Conservation (phyloP, 2,113 vertebrate species). For the Anguilla japonica region DNA sequence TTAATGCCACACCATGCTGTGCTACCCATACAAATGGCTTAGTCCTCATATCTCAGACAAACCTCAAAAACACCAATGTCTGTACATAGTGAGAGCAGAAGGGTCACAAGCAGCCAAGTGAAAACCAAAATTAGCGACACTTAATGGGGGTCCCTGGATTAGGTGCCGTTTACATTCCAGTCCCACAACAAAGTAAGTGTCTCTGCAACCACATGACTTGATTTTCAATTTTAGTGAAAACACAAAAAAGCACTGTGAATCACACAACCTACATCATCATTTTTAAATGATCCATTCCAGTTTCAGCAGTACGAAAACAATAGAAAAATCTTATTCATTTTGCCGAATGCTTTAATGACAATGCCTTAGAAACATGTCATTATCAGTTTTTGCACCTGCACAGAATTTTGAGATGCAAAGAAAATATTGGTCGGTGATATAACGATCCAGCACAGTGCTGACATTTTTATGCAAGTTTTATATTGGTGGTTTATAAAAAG, state of each 20-base stretch:
- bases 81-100: conserved; percentile 7
- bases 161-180: not conserved
- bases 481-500: conserved; percentile 3
- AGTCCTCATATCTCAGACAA: conserved; percentile 8
- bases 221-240: not conserved
- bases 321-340: not conserved
- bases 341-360: not conserved
- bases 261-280: not conserved
- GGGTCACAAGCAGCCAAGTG: conserved; percentile 11
- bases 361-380: conserved; percentile 1
- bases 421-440: not conserved
- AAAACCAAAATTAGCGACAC: not conserved
- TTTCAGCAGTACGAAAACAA: not conserved
- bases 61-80: not conserved
- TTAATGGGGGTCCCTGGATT: not conserved
- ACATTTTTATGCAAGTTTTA: not conserved
- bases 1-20: conserved; percentile 20
- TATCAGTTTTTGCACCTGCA: not conserved
- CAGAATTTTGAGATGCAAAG: not conserved
- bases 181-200: not conserved
- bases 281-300: not conserved
- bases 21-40: conserved; percentile 35
- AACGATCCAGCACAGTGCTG: not conserved
- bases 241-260: not conserved
- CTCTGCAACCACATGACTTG: not conserved